phyloP scores from a whole-genome alignment of 1,140 invertebrate species.

The Scylla paramamosain region DNA sequence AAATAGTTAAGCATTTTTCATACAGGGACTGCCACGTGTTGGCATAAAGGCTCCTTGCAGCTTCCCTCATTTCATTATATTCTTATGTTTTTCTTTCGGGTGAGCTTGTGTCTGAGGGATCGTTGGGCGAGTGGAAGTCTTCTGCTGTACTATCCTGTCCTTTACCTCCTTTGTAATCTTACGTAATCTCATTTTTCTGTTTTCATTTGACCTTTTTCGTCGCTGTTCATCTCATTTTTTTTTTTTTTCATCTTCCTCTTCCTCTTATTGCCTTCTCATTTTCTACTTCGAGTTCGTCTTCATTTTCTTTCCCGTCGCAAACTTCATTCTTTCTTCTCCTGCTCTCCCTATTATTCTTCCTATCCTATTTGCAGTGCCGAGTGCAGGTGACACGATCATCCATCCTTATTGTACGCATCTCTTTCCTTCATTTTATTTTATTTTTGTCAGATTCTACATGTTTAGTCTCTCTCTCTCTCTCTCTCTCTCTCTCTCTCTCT shows the following conservation, averaged over 20 bases:
- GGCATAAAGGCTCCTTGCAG: too few species aligned
- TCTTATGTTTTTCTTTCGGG: too few species aligned
- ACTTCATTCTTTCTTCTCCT: background rate
- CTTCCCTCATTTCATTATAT: too few species aligned
- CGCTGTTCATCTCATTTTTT: background rate
- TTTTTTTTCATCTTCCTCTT: background rate
- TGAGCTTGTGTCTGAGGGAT: too few species aligned
- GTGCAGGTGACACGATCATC: background rate
- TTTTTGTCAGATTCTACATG: too few species aligned
- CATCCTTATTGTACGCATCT: background rate
- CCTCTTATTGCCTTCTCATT: too few species aligned
- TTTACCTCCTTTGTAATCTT: background rate
- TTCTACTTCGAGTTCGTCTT: too few species aligned
- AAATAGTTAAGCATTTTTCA: too few species aligned
- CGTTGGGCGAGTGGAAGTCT: too few species aligned
- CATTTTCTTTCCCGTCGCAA: background rate
- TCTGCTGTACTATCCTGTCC: background rate
- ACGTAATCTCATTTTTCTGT: background rate
- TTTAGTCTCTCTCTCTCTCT: background rate
- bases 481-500: slow-evolving; percentile 5
- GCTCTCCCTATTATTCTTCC: background rate
- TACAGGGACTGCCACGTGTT: too few species aligned
- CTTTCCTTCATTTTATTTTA: too few species aligned
- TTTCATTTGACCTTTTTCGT: background rate
- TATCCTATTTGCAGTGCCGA: background rate